Base-by-base conservation (phyloP, 1,140 invertebrate species). In the Lepidostoma basale region DNA sequence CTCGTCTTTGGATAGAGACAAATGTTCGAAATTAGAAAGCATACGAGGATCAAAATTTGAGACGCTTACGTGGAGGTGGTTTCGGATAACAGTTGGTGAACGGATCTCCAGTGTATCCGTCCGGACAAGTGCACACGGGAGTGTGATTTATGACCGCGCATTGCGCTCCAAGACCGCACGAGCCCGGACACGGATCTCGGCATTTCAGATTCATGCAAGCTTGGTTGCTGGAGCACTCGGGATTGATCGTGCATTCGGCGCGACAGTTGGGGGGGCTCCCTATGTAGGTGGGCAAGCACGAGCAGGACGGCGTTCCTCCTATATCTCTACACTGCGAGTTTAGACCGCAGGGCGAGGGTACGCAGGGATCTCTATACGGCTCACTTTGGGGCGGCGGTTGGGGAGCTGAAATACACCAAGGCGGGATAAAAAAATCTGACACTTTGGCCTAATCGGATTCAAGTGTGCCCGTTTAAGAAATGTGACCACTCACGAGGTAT, bases 181-280 rank as follows among this genome's bases (percentile, higher is more conserved):
- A 87, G 10, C 89, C 88, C 45, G 82, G 84, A 76, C 90, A 92
- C 59, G 90, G 89, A 79, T 91, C 87, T 44, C 82, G 80, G 77
- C 90, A 92, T 80, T 88, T 89, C 75, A 89, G 84, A 70, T 86
- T 86, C 30, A 88, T 86, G 75, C 90, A 92, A 3, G 89, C 89
- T 74, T 83, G 79, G 65, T 85, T 85, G 67, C 85, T 85, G 23
- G 85, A 76, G 77, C 90, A 92, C 74, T 92, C 90, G 0, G 89
- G 83, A 77, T 91, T 89, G n/a, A 90, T 85, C 3, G 85, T 83
- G 80, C 90, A 92, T 77, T 92, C 90, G 28, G 90, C 89, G 73
- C 87, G 82, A 72, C 90, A 91, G 73, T 88, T 89, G 22, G 89
- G 89, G 66, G 90, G 88, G 67, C 80, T 85, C 56, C 90, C 90